These are phyloP conservation scores for Clarias macrocephalus DNA, from an alignment of 2,113 vertebrate genomes.

Conservation along the genomic window DNA sequence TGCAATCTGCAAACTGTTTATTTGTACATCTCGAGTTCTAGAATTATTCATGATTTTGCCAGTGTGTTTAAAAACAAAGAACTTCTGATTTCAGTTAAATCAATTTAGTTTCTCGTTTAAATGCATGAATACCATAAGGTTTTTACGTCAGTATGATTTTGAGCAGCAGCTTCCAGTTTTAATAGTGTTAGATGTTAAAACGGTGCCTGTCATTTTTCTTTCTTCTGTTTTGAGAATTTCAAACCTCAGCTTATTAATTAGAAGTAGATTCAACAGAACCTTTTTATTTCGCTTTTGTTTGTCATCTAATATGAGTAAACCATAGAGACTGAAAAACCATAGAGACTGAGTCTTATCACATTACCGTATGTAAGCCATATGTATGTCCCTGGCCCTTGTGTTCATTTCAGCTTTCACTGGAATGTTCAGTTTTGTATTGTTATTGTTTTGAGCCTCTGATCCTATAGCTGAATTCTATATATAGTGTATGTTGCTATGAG, in stretches of 20 bases:
- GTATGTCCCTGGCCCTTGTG: neutral
- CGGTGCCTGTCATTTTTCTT: neutral
- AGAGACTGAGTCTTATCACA: neutral
- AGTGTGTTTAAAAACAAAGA: neutral
- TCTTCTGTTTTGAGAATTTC: neutral
- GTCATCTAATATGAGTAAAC: neutral
- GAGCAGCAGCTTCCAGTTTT: neutral
- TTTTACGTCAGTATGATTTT: neutral
- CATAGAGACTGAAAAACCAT: neutral
- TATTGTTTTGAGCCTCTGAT: neutral
- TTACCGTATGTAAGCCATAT: neutral
- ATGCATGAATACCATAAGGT: neutral
- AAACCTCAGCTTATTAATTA: neutral
- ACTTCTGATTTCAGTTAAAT: neutral
- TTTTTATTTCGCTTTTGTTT: neutral
- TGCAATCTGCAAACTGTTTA: neutral
- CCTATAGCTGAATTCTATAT: conserved; percentile 1
- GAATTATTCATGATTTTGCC: neutral
- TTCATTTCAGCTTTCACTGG: neutral
- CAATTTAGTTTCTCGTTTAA: neutral
- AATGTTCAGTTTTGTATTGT: conserved; percentile 15
- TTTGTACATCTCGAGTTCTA: neutral
- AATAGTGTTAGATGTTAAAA: neutral
- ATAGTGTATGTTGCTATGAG: neutral
- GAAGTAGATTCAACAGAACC: neutral